Base-by-base conservation (phyloP, 2,888 invertebrate genomes). In the Timema podura region DNA sequence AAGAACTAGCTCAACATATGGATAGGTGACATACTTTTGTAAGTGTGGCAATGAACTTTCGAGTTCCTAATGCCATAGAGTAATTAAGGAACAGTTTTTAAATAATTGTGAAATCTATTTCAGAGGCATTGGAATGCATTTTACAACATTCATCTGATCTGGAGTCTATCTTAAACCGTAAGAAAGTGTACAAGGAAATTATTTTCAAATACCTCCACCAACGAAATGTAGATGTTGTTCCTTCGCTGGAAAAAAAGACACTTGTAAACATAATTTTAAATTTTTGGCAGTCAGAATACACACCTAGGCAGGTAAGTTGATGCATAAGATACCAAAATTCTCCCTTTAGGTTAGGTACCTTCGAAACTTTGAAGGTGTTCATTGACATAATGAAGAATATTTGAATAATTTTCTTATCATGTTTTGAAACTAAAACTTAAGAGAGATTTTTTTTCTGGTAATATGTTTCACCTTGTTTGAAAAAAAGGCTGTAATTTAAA, bases 51-150 rank as follows among this genome's bases (percentile, higher is more conserved):
- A 30, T 30, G 30, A 30, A 30, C 30, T 30, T 30, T 30, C 30
- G 30, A 30, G 30, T 30, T 30, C 30, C 30, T 30, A 30, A 30
- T 30, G 30, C 30, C 30, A 30, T 30, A 30, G 1, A 30, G 30
- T 30, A 30, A 30, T 3, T 30, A 30, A 30, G 3, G 30, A 30
- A 30, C 30, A 30, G 30, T 68, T 71, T 65, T 71, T 72, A 30
- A 30, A 30, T 30, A 30, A 30, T 3, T 30, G 30, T 30, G 30
- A 30, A 30, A 30, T 30, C 72, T 70, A 70, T 80, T 82, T 46
- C 75, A 88, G 88, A 85, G 64, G 87, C 87, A 0, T 78, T 86
- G 7, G 78, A 82, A 67, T 81, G 82, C 2, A 82, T 88, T 49
- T 77, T 84, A 5, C 81, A 81, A 46, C 85, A 87, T 75, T 82